Evolutionary conservation across 2,888 invertebrate genomes (phyloP).

Genomic region (Acleris holmiana): DNA sequence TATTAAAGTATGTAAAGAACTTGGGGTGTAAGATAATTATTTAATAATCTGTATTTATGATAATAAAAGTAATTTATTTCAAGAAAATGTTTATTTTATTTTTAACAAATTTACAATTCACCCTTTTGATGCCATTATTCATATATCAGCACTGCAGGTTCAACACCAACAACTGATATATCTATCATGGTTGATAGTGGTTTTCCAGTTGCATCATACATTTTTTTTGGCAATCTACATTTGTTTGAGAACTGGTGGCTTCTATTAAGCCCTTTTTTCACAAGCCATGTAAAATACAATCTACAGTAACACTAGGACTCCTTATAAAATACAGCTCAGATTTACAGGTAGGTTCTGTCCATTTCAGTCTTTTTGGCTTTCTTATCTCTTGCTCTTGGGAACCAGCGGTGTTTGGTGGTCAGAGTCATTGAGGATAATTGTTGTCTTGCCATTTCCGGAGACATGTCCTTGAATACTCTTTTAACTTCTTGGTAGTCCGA

Average conservation of each 20-base stretch:
- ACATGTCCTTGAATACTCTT: constrained; percentile 87
- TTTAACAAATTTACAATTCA: no score
- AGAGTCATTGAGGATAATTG: constrained; percentile 90
- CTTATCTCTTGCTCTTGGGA: constrained; percentile 88
- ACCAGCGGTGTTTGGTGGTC: constrained; percentile 94
- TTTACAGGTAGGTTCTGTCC: constrained; percentile 88
- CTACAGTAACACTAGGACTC: not conserved
- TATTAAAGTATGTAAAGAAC: constrained; percentile 15
- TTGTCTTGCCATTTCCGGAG: constrained; percentile 87
- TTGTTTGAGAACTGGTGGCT: not conserved
- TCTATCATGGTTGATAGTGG: no score
- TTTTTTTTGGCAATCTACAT: not conserved
- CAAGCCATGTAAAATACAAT: not conserved
- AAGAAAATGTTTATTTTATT: constrained; percentile 19
- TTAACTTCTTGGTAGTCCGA: constrained; percentile 81
- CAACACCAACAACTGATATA: no score
- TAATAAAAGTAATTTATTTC: constrained; percentile 37
- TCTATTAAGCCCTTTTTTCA: no score
- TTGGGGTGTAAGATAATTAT: constrained; percentile 25
- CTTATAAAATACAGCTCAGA: not conserved
- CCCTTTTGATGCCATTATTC: no score
- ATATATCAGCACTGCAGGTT: no score
- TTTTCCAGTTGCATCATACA: no score
- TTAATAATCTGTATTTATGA: constrained; percentile 25
- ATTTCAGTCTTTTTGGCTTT: constrained; percentile 87